phyloP scores from a whole-genome alignment of 2,113 vertebrate genomes.

The Cephalopholis sonnerati region DNA sequence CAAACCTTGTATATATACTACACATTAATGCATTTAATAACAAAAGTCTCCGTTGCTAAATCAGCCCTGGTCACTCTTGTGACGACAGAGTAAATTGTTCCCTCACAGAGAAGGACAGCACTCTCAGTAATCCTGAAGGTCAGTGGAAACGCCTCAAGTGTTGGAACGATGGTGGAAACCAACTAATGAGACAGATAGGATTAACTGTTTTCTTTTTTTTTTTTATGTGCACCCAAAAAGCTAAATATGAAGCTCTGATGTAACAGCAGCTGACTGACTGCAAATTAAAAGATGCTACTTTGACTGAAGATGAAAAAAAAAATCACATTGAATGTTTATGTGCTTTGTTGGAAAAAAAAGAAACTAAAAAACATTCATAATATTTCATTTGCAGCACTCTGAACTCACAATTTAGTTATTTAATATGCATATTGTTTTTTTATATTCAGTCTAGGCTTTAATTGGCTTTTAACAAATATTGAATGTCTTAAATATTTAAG shows the following conservation, averaged over 20 bases:
- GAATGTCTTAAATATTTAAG: too few relatives aligned
- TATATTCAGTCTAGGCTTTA: neutral
- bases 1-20: too few relatives aligned
- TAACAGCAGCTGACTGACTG: neutral
- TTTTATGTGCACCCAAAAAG: neutral
- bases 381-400: neutral
- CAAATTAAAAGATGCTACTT: neutral
- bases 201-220: neutral
- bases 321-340: too few relatives aligned
- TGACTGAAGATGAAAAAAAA: too few relatives aligned
- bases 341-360: too few relatives aligned
- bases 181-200: neutral
- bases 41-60: neutral
- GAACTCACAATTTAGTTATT: neutral
- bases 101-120: neutral
- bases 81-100: neutral
- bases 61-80: neutral
- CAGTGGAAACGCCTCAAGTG: neutral
- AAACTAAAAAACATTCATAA: neutral
- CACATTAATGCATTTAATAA: neutral
- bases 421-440: too few relatives aligned
- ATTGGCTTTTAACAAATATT: neutral
- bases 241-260: neutral
- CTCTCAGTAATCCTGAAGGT: neutral
- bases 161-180: neutral